Evolutionary conservation across 2,888 invertebrate genomes (phyloP), one percentile per base, ranked within the genome.

Genomic region (Rhogogaster chlorosoma): DNA sequence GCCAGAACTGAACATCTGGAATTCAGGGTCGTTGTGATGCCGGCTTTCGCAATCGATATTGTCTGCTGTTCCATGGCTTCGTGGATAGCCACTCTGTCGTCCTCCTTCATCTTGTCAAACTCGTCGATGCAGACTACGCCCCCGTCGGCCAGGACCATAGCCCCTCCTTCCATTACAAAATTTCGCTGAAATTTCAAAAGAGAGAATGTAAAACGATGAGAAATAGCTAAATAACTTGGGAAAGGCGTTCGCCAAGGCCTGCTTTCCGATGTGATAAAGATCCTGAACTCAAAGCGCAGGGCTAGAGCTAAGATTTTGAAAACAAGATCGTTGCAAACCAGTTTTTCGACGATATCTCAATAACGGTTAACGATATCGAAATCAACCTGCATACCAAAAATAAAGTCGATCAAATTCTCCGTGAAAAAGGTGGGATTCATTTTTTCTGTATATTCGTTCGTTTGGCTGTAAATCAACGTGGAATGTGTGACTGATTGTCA

Each of bases 11-110:
- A 99, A 93, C 99, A 99, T 7, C 99, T 96, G 0, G 99, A 99
- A 94, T 99, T 99, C 84, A 99, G 94, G 0, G 99, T 99, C 0
- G 99, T 99, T 0, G 99, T 99, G 87, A 99, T 99, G 18, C 99
- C 99, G 86, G 99, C 99, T 95, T 99, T 99, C 1, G 99, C 99
- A 89, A 99, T 99, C 0, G 99, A 99, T 91, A 99, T 99, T 3
- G 99, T 99, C 94, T 99, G 99, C 92, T 99, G 99, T 93, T 99
- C 99, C 99, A 99, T 99, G 36, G 99, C 99, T 94, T 99, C 99
- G 94, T 99, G 99, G 92, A 99, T 99, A 67, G 99, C 99, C 10
- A 99, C 99, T 88, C 99, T 95, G 94, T 99, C 99, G 92, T 99
- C 99, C 94, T 99, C 99, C 84, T 98, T 95, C 99, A 99, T 99